Percentiles rank a stretch among this genome's conserved stretches.
These are phyloP conservation scores for Oscheius onirici DNA, from an alignment of 2,888 invertebrate genomes.

Conservation along the genomic window DNA sequence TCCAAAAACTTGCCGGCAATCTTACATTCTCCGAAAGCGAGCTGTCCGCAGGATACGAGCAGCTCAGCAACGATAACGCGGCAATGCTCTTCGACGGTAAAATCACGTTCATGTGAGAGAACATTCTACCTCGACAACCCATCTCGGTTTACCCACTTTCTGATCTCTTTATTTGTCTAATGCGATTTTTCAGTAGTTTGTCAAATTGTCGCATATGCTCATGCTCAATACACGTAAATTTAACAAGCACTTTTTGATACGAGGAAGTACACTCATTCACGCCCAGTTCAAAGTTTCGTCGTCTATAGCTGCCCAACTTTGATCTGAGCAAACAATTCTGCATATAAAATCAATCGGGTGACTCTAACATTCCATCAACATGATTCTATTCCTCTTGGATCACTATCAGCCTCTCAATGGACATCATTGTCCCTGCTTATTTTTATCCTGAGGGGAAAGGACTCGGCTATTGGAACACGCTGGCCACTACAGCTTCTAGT, in stretches of 20 bases:
- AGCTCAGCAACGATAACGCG: constrained; percentile 63
- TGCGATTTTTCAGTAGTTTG: background rate
- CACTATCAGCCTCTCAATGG: background rate
- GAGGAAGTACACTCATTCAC: no score
- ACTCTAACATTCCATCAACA: background rate
- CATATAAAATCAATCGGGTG: no score
- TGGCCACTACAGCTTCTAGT: background rate
- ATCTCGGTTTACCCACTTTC: background rate
- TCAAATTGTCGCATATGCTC: no score
- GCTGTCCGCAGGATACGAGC: constrained; percentile 62
- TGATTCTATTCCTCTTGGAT: background rate
- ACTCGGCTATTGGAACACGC: background rate
- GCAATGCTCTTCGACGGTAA: constrained; percentile 63
- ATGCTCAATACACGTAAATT: no score
- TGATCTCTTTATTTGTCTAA: background rate
- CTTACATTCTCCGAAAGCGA: constrained; percentile 60
- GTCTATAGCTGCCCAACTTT: no score
- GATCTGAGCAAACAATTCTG: no score
- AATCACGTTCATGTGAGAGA: constrained; percentile 54
- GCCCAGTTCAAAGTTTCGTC: no score
- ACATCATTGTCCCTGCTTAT: constrained; percentile 23
- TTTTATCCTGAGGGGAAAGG: constrained; percentile 1
- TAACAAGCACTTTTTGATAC: no score
- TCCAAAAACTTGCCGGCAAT: constrained; percentile 56
- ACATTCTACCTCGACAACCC: background rate